Conservation (phyloP, 2,797 vertebrate genomes). For the Glossophaga mutica region DNA sequence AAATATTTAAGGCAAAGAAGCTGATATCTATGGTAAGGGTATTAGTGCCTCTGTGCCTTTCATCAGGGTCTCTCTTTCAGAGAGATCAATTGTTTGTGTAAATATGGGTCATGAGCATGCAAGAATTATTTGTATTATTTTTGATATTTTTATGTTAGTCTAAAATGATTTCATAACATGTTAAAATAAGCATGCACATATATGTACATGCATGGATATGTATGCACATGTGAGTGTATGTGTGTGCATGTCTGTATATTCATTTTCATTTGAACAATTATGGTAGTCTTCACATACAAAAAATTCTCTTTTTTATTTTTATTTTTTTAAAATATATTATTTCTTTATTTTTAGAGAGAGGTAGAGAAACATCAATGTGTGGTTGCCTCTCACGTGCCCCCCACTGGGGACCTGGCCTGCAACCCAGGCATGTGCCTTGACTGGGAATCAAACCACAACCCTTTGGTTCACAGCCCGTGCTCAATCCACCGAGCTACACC, state of each 20-base stretch:
- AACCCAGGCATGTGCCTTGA: no score
- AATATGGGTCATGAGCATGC: not conserved
- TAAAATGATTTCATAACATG: not conserved
- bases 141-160: not conserved
- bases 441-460: no score
- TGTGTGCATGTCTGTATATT: not conserved
- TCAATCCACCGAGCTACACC: no score
- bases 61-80: not conserved
- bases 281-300: not conserved
- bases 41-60: not conserved
- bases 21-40: not conserved
- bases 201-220: not conserved
- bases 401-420: no score
- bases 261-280: not conserved
- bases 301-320: not conserved
- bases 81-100: not conserved
- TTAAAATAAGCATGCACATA: not conserved
- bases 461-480: no score
- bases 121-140: not conserved
- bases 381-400: no score
- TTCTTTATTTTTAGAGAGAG: no score
- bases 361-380: no score
- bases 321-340: no score
- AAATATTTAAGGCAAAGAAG: not conserved
- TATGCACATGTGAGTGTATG: not conserved